Conservation (phyloP, 2,888 invertebrate genomes). For the Pegoplata infirma region DNA sequence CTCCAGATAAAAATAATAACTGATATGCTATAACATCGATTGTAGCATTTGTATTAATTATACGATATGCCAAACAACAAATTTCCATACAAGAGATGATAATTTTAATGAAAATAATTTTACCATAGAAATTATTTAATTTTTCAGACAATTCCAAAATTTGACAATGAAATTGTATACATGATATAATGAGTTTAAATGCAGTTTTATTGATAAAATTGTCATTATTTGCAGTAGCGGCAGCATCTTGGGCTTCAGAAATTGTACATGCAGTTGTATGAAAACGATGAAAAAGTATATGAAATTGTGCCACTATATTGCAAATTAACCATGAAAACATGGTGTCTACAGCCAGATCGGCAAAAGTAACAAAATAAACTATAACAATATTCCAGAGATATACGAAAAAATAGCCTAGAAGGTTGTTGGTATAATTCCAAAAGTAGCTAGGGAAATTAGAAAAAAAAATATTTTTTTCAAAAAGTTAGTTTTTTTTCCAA, state of each 20-base stretch:
- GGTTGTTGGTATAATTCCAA: slow-evolving; percentile 6
- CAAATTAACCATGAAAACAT: slow-evolving; percentile 50
- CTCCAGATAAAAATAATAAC: slow-evolving; percentile 20
- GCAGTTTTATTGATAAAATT: not conserved
- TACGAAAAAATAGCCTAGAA: slow-evolving; percentile 28
- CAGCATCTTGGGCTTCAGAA: too few relatives aligned
- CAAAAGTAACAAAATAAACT: slow-evolving; percentile 20
- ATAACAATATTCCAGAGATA: slow-evolving; percentile 44
- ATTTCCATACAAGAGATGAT: slow-evolving; percentile 41
- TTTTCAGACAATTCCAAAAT: slow-evolving; percentile 22
- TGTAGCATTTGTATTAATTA: slow-evolving; percentile 23
- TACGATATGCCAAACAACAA: slow-evolving; percentile 45
- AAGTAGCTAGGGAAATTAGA: too few relatives aligned
- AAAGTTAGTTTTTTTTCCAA: too few relatives aligned
- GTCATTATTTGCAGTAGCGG: not conserved
- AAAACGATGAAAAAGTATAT: slow-evolving; percentile 38
- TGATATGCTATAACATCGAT: not conserved
- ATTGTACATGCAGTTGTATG: slow-evolving; percentile 16
- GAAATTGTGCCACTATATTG: slow-evolving; percentile 54
- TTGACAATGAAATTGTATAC: slow-evolving; percentile 36
- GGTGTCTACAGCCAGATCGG: slow-evolving; percentile 41
- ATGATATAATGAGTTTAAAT: slow-evolving; percentile 5
- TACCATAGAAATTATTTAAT: slow-evolving; percentile 40
- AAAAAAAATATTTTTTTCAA: too few relatives aligned
- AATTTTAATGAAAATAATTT: slow-evolving; percentile 50